Percentiles rank a stretch among this genome's conserved stretches.
Conservation (phyloP, 2,113 vertebrate genomes). For the Phylloscopus trochiloides region DNA sequence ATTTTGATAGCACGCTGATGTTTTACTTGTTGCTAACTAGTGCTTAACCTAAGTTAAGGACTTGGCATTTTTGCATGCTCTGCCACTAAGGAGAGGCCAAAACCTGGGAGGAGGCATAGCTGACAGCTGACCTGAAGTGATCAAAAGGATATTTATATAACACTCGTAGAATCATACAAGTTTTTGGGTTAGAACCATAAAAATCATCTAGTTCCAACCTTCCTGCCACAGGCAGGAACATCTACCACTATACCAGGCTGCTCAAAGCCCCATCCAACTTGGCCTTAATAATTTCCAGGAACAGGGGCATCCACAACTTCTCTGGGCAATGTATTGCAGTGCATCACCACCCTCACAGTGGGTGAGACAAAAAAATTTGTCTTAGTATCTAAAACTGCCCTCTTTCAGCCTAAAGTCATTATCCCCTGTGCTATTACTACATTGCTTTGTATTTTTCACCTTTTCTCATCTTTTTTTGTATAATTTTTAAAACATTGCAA, state of each 20-base stretch:
- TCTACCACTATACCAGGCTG: neutral
- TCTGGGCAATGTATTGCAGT: neutral
- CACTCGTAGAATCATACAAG: fast-evolving
- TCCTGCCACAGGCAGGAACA: too few species aligned
- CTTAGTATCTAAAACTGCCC: neutral
- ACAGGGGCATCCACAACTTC: neutral
- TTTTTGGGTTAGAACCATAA: neutral
- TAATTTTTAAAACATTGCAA: neutral
- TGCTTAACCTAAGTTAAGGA: too few species aligned
- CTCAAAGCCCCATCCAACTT: neutral
- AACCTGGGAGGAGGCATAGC: neutral
- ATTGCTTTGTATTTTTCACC: neutral
- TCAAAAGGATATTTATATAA: neutral
- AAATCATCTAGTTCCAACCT: neutral
- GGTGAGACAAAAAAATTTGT: neutral
- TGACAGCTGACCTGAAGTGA: neutral
- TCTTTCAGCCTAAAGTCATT: neutral
- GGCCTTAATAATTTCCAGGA: neutral
- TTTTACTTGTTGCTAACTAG: neutral
- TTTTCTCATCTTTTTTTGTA: neutral
- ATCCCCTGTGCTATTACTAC: too few species aligned
- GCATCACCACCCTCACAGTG: neutral
- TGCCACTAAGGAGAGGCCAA: neutral
- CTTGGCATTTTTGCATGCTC: neutral
- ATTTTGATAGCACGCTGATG: neutral